A percentile compares a stretch with the other conserved stretches of the same genome.
These are phyloP conservation scores for Maccullochella peelii DNA, from an alignment of 2,113 vertebrate species.

Conservation along the genomic window DNA sequence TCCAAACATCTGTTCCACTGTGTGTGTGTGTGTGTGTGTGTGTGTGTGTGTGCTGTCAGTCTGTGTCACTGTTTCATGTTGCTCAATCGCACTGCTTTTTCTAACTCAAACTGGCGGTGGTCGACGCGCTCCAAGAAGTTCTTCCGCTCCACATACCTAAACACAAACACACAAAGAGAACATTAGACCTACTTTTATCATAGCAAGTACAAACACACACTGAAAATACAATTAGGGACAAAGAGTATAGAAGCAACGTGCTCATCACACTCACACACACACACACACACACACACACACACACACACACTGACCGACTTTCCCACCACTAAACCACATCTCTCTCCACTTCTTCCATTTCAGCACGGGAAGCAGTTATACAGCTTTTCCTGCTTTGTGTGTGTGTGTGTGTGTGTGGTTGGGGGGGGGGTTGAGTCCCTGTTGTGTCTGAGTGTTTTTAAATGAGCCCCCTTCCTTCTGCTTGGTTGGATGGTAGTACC, in stretches of 20 bases:
- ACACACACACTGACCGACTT: background rate
- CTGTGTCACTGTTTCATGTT: slow-evolving; percentile 92
- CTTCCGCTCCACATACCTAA: slow-evolving; percentile 95
- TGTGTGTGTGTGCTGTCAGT: background rate
- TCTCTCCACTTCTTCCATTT: background rate
- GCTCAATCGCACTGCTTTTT: slow-evolving; percentile 91
- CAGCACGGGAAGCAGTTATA: slow-evolving; percentile 22
- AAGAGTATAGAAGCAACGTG: background rate
- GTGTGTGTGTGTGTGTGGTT: background rate
- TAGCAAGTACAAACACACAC: slow-evolving; percentile 1
- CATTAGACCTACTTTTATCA: slow-evolving; percentile 2
- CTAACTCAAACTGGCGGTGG: slow-evolving; percentile 95
- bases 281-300: background rate
- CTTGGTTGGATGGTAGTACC: slow-evolving; percentile 7
- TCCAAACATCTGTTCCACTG: background rate
- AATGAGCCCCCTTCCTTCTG: slow-evolving; percentile 23
- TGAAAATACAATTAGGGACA: background rate
- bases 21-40: slow-evolving; percentile 24
- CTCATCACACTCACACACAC: slow-evolving; percentile 1
- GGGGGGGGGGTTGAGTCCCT: background rate
- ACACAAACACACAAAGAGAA: slow-evolving; percentile 27
- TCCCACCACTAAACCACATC: slow-evolving; percentile 4
- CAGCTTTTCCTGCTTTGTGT: slow-evolving; percentile 7
- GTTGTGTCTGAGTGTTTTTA: slow-evolving; percentile 29
- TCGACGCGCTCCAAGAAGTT: slow-evolving; percentile 97